phyloP scores from a whole-genome alignment of 2,888 invertebrate genomes.

The Nomada hirtipes region DNA sequence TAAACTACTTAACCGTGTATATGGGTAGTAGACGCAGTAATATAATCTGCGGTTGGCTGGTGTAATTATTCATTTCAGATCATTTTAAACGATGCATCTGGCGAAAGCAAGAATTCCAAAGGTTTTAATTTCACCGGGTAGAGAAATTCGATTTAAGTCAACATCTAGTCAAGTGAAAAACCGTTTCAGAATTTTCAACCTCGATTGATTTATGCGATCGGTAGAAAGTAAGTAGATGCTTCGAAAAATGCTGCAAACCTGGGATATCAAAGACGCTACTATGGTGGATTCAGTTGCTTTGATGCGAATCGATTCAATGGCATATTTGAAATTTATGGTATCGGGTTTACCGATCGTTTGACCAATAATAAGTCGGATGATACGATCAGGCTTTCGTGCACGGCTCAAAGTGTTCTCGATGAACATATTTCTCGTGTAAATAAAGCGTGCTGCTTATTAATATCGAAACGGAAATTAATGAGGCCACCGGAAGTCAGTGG shows the following conservation, averaged over 20 bases:
- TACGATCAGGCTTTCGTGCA: constrained; percentile 4
- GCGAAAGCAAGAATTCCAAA: neutral
- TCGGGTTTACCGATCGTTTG: constrained; percentile 29
- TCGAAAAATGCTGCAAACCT: neutral
- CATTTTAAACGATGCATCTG: neutral
- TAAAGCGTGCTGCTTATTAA: constrained; percentile 39
- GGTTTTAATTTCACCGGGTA: no score
- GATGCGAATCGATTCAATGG: neutral
- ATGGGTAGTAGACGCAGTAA: constrained; percentile 1
- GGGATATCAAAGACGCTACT: neutral
- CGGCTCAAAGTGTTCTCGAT: constrained; percentile 29
- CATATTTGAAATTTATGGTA: constrained; percentile 35
- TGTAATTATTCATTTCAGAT: constrained; percentile 3
- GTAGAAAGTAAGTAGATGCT: no score
- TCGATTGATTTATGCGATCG: neutral
- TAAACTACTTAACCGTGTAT: constrained; percentile 50
- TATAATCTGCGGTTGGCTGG: constrained; percentile 3
- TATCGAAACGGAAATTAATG: no score
- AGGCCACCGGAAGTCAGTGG: neutral
- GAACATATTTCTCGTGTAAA: constrained; percentile 38
- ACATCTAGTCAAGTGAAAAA: neutral
- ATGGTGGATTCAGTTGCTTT: constrained; percentile 12
- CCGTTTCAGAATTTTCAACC: neutral
- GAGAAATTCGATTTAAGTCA: neutral
- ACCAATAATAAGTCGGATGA: constrained; percentile 43